A percentile compares a stretch with the other conserved stretches of the same genome.
Evolutionary conservation across 1,140 invertebrate genomes (phyloP).

Genomic region (Bombus turneri): DNA sequence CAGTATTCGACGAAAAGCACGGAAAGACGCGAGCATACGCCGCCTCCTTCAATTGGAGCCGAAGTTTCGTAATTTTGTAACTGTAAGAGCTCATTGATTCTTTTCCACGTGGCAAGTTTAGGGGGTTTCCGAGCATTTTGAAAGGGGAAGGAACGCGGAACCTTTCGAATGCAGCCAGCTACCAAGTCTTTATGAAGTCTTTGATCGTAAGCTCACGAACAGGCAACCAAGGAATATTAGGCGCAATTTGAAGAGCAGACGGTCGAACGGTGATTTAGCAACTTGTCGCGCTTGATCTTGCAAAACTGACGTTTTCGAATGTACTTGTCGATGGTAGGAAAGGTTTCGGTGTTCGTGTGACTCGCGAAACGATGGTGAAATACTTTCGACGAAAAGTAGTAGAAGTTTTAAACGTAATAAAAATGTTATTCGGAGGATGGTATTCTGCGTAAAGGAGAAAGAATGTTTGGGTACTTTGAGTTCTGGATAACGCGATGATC

Average conservation of each 20-base stretch:
- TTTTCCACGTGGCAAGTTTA: not conserved
- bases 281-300: not conserved
- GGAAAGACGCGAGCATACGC: no score
- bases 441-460: not conserved
- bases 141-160: not conserved
- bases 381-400: not conserved
- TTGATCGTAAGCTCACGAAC: slow-evolving; percentile 11
- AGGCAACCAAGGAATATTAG: not conserved
- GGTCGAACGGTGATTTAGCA: not conserved
- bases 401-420: not conserved
- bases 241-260: not conserved
- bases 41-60: not conserved
- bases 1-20: slow-evolving; percentile 15
- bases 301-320: not conserved
- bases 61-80: slow-evolving; percentile 43
- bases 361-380: not conserved
- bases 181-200: not conserved
- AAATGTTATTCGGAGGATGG: not conserved
- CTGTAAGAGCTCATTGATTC: slow-evolving; percentile 16
- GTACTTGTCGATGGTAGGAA: not conserved
- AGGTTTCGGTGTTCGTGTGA: not conserved
- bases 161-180: not conserved
- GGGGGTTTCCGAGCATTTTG: not conserved
- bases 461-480: not conserved
- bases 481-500: not conserved